phyloP scores from a whole-genome alignment of 2,888 invertebrate genomes.

The Hoplodrina ambigua region DNA sequence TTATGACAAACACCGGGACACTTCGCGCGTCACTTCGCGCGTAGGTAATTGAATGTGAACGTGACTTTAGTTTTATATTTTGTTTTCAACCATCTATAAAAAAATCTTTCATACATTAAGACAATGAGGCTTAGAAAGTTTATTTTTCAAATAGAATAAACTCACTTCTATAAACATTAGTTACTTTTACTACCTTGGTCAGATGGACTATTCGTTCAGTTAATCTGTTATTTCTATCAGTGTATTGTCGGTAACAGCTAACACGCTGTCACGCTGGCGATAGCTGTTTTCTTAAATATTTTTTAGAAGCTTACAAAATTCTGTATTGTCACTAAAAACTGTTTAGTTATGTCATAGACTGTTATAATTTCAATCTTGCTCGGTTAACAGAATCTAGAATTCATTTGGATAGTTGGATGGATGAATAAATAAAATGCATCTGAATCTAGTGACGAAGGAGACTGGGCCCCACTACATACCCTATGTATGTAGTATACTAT shows the following conservation, averaged over 20 bases:
- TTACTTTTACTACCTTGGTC: neutral
- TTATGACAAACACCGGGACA: neutral
- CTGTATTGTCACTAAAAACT: too few relatives aligned
- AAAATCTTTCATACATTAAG: too few relatives aligned
- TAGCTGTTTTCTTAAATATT: neutral
- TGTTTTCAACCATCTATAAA: neutral
- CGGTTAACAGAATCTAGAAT: neutral
- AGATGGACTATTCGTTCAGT: neutral
- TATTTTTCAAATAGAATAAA: too few relatives aligned
- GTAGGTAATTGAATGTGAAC: constrained; percentile 2
- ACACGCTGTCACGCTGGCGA: neutral
- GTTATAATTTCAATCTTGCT: neutral
- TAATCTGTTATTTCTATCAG: neutral
- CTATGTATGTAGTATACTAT: too few relatives aligned
- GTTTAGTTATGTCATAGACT: too few relatives aligned
- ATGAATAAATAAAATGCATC: too few relatives aligned
- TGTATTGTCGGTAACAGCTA: too few relatives aligned
- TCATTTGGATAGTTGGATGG: too few relatives aligned
- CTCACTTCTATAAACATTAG: too few relatives aligned
- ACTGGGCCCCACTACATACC: too few relatives aligned
- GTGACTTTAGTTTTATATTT: constrained; percentile 4
- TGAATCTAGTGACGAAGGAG: too few relatives aligned
- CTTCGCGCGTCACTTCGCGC: neutral
- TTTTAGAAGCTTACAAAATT: neutral
- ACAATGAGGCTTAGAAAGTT: too few relatives aligned